phyloP scores from a whole-genome alignment of 2,888 invertebrate species.

The Tiliacea citrago region DNA sequence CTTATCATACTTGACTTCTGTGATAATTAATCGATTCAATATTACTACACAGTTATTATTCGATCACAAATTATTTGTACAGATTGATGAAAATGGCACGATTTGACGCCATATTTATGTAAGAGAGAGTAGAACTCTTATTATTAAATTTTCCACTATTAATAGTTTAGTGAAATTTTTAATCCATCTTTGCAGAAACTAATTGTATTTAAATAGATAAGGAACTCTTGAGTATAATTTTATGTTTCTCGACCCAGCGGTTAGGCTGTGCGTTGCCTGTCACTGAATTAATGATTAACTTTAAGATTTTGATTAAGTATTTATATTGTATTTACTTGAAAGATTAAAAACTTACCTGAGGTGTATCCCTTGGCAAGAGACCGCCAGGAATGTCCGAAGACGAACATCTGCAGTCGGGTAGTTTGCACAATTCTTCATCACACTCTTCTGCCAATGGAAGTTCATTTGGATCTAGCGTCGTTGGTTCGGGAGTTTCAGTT shows the following conservation, averaged over 20 bases:
- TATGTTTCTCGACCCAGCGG: not conserved
- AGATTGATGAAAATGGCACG: not conserved
- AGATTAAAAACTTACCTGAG: constrained; percentile 83
- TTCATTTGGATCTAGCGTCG: constrained; percentile 26
- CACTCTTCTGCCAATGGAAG: constrained; percentile 78
- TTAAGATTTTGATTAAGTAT: too few species aligned
- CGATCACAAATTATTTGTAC: not conserved
- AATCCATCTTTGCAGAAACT: too few species aligned
- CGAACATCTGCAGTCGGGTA: constrained; percentile 90
- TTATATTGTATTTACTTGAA: not conserved
- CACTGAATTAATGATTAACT: not conserved
- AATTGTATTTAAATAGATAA: too few species aligned
- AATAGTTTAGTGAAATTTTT: too few species aligned
- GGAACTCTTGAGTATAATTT: not conserved
- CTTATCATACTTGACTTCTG: not conserved
- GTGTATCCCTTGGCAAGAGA: constrained; percentile 82
- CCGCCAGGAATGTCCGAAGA: constrained; percentile 85
- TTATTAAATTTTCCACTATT: too few species aligned
- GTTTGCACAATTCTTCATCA: constrained; percentile 76
- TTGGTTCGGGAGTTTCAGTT: not conserved
- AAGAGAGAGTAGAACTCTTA: too few species aligned
- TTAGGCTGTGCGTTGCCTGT: not conserved
- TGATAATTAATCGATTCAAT: not conserved
- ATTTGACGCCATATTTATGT: too few species aligned
- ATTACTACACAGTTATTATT: not conserved